These are phyloP conservation scores for Hypotaenidia okinawae DNA, from an alignment of 2,797 vertebrate genomes.

Conservation along the genomic window DNA sequence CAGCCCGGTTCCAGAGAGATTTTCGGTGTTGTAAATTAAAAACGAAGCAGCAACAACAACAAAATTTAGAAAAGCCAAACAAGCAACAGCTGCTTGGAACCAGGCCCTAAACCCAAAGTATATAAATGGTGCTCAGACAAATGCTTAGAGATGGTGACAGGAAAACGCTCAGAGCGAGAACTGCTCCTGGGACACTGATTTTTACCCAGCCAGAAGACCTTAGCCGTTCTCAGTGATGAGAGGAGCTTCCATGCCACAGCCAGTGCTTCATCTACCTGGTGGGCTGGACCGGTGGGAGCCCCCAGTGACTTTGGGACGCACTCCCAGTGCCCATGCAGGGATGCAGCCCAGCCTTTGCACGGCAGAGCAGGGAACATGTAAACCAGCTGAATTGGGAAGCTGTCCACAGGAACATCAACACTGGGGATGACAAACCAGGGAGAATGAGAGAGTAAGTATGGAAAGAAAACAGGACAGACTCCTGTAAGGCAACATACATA, in stretches of 20 bases:
- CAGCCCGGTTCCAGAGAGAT: slow-evolving; percentile 4
- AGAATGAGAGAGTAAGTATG: not conserved
- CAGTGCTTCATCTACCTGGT: not conserved
- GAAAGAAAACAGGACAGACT: not conserved
- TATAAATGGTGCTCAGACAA: slow-evolving; percentile 19
- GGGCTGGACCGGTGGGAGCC: not conserved
- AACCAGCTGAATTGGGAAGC: not conserved
- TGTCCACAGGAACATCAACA: not conserved
- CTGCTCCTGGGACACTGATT: not conserved
- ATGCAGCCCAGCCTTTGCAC: not conserved
- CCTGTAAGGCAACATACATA: not conserved
- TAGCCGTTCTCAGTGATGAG: not conserved
- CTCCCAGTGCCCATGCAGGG: not conserved
- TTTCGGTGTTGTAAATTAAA: slow-evolving; percentile 25
- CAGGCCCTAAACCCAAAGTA: not conserved
- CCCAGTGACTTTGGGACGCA: fast-evolving
- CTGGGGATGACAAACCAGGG: not conserved
- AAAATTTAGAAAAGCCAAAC: not conserved
- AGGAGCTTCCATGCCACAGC: fast-evolving
- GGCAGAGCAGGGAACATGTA: not conserved
- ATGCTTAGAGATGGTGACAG: not conserved
- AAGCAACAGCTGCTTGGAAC: slow-evolving; percentile 56
- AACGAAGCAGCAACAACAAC: not conserved
- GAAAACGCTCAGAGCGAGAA: not conserved
- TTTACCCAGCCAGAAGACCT: not conserved